Percentiles rank a stretch among this genome's conserved stretches.
phyloP scores from a whole-genome alignment of 2,888 invertebrate genomes.

The Corythucha ciliata region DNA sequence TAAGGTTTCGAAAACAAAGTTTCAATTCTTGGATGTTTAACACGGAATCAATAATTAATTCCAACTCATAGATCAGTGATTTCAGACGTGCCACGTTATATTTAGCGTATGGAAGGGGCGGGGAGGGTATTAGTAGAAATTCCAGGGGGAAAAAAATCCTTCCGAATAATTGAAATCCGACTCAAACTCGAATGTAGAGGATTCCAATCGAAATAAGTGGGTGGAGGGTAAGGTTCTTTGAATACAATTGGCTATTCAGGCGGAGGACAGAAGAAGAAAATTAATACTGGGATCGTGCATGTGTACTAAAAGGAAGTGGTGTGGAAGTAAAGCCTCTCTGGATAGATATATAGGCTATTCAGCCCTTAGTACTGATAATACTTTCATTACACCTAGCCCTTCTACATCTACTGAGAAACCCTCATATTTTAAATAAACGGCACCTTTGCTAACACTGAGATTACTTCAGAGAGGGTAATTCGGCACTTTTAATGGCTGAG shows the following conservation, averaged over 20 bases:
- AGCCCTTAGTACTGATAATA: not conserved
- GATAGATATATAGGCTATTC: conserved; percentile 3
- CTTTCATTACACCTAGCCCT: not conserved
- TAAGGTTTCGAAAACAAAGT: too few relatives aligned
- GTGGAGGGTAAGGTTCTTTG: conserved; percentile 1
- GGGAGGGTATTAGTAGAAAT: too few relatives aligned
- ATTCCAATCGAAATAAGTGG: conserved; percentile 3
- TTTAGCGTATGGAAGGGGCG: too few relatives aligned
- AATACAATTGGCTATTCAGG: conserved; percentile 5
- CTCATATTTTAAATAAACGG: conserved; percentile 7
- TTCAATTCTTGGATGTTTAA: too few relatives aligned
- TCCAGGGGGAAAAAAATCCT: conserved; percentile 3
- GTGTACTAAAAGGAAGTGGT: conserved; percentile 3
- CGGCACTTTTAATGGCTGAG: too few relatives aligned
- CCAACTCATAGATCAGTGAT: too few relatives aligned
- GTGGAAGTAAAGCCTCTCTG: conserved; percentile 1
- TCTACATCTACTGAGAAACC: not conserved
- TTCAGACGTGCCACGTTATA: too few relatives aligned
- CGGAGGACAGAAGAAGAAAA: conserved; percentile 2
- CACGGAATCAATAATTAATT: too few relatives aligned
- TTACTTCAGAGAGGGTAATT: too few relatives aligned
- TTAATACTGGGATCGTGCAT: conserved; percentile 7
- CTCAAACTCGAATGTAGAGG: not conserved
- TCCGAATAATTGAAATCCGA: not conserved
- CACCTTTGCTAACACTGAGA: too few relatives aligned